Conservation (phyloP, 2,797 vertebrate genomes). For the Bradypus variegatus region DNA sequence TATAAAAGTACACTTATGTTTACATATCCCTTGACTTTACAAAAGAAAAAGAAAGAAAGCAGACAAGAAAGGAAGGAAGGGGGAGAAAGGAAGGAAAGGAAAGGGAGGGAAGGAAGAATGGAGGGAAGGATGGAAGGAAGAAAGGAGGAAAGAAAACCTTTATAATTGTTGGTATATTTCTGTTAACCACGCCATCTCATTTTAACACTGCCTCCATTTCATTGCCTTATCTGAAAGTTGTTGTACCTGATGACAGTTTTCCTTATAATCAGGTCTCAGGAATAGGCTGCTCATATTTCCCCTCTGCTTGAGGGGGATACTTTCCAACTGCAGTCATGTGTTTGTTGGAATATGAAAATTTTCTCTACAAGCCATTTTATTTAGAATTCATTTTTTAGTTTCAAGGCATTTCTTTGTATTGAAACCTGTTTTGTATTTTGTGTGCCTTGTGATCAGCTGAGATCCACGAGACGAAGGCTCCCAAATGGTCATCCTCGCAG, state of each 20-base stretch:
- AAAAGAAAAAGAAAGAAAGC: background rate
- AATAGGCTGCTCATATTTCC: background rate
- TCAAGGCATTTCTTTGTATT: background rate
- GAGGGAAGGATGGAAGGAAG: too few relatives aligned
- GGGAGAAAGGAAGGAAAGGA: accelerated
- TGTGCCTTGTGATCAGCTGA: background rate
- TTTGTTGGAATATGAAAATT: background rate
- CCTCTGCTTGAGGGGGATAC: background rate
- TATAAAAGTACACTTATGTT: background rate
- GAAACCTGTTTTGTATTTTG: background rate
- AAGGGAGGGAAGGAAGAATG: too few relatives aligned
- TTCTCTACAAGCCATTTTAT: background rate
- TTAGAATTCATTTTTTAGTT: background rate
- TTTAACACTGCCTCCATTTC: background rate
- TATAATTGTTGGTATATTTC: background rate
- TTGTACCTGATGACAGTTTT: background rate
- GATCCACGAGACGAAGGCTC: background rate
- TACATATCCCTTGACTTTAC: background rate
- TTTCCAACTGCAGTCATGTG: background rate
- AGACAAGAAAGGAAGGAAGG: too few relatives aligned
- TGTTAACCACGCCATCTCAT: background rate
- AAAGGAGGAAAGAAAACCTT: background rate
- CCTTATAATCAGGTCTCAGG: background rate
- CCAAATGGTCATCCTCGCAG: background rate
- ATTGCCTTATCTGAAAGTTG: background rate